A percentile compares a stretch with the other conserved stretches of the same genome.
Evolutionary conservation across 2,888 invertebrate species (phyloP).

Genomic region (Caenorhabditis becei): DNA sequence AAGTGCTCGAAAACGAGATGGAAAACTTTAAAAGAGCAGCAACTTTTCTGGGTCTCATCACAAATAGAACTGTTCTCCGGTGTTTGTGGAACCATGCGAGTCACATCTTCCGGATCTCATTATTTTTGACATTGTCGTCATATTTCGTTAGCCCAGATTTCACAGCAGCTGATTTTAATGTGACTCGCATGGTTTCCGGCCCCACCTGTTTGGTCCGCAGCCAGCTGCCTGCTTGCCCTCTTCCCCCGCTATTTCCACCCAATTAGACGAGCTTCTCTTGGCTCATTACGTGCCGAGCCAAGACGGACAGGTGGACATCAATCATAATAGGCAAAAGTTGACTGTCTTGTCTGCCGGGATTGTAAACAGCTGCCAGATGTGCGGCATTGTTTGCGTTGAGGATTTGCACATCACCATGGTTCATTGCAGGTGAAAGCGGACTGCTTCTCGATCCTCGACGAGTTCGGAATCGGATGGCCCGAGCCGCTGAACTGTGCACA

Average conservation of each 20-base stretch:
- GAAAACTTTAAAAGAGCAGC: too few relatives aligned
- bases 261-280: constrained; percentile 32
- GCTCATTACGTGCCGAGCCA: constrained; percentile 39
- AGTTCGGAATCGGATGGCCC: constrained; percentile 87
- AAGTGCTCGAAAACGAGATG: neutral
- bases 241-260: constrained; percentile 12
- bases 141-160: neutral
- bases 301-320: constrained; percentile 54
- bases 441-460: constrained; percentile 87
- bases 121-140: neutral
- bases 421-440: constrained; percentile 83
- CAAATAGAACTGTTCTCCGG: too few relatives aligned
- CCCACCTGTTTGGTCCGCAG: constrained; percentile 47
- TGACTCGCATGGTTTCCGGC: constrained; percentile 42
- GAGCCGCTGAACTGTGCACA: constrained; percentile 88
- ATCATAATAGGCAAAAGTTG: constrained; percentile 56
- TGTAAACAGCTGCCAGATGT: constrained; percentile 54
- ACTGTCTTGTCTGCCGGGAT: constrained; percentile 35
- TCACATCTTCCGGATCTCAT: neutral
- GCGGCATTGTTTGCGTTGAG: constrained; percentile 32
- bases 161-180: constrained; percentile 20
- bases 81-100: too few relatives aligned
- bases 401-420: constrained; percentile 31
- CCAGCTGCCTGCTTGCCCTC: constrained; percentile 25
- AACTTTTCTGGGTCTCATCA: too few relatives aligned